These are phyloP conservation scores for Australoheros facetus DNA, from an alignment of 2,797 vertebrate species.

Conservation along the genomic window DNA sequence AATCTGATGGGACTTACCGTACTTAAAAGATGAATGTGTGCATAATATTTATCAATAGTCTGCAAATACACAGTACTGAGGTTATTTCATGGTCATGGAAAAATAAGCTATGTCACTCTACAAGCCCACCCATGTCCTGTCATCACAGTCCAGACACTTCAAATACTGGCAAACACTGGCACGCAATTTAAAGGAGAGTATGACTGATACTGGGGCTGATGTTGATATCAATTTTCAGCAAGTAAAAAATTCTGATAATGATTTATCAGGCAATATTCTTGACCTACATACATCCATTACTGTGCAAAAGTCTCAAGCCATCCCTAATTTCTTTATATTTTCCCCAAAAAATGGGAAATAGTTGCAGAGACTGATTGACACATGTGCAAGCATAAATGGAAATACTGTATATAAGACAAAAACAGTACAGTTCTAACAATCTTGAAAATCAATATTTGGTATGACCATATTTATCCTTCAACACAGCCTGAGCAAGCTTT, in stretches of 20 bases:
- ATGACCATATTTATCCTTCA: background rate
- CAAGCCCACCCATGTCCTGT: conserved; percentile 15
- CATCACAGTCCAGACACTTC: conserved; percentile 49
- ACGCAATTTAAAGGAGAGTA: conserved; percentile 59
- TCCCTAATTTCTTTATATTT: background rate
- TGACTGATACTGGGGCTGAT: background rate
- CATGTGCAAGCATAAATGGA: background rate
- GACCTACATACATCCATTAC: background rate
- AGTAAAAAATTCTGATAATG: rapidly evolving
- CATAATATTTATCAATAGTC: conserved; percentile 69
- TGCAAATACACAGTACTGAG: conserved; percentile 52
- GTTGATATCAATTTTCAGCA: background rate
- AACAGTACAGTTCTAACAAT: background rate
- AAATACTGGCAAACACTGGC: conserved; percentile 49
- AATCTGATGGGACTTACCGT: conserved; percentile 36
- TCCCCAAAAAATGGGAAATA: background rate
- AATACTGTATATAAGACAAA: background rate
- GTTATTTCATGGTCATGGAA: conserved; percentile 69
- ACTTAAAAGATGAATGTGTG: conserved; percentile 50
- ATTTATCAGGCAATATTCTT: background rate
- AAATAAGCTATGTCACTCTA: conserved; percentile 59
- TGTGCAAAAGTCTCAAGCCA: background rate
- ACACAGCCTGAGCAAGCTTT: background rate
- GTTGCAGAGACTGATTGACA: background rate
- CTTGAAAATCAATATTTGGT: background rate